A percentile compares a stretch with the other conserved stretches of the same genome.
phyloP scores from a whole-genome alignment of 2,113 vertebrate species.

The Struthio camelus region DNA sequence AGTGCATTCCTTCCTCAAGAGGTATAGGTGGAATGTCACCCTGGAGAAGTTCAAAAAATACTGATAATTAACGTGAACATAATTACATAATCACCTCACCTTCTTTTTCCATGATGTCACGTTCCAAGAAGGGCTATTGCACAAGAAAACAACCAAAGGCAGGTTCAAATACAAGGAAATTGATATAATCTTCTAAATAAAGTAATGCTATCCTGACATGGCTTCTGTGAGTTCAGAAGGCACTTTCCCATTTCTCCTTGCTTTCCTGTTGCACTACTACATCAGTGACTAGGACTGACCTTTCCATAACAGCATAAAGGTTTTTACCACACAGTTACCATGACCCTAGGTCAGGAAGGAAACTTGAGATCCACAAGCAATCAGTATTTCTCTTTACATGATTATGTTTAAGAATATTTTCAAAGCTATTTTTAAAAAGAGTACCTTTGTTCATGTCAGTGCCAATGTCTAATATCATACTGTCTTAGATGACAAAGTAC shows the following conservation, averaged over 20 bases:
- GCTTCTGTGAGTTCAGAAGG: background rate
- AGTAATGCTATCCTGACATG: background rate
- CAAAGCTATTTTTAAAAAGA: background rate
- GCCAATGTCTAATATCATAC: background rate
- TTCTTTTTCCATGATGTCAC: slow-evolving; percentile 6
- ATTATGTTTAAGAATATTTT: background rate
- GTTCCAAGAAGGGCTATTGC: slow-evolving; percentile 38
- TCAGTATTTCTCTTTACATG: background rate
- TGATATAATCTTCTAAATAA: background rate
- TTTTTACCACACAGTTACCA: background rate
- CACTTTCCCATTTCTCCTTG: background rate
- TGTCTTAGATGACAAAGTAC: background rate
- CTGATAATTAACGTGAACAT: background rate
- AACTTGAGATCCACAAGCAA: background rate
- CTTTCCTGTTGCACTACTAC: background rate
- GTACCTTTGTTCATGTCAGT: background rate
- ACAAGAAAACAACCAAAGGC: slow-evolving; percentile 14
- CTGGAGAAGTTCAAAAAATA: background rate
- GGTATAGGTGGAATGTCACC: rapidly evolving
- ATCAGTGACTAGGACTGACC: background rate
- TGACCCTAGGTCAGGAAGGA: background rate
- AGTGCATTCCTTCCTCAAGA: background rate
- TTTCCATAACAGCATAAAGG: background rate
- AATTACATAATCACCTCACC: background rate
- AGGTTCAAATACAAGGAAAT: slow-evolving; percentile 39